A percentile compares a stretch with the other conserved stretches of the same genome.
Evolutionary conservation across 2,888 invertebrate genomes (phyloP).

Genomic region (Catocala sponsa): DNA sequence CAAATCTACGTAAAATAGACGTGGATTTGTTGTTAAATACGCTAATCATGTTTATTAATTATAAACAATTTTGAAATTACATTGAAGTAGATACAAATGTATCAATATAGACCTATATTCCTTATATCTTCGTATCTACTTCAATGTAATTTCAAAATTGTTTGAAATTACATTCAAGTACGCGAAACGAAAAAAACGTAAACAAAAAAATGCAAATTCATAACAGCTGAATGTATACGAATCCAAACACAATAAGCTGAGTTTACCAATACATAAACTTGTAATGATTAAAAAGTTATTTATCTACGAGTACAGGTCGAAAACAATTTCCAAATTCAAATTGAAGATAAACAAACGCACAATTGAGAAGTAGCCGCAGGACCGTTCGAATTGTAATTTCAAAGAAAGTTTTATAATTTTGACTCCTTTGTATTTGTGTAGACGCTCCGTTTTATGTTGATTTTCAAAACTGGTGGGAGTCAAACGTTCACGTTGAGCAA

Average conservation of each 20-base stretch:
- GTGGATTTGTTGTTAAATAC: too few species aligned
- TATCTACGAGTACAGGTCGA: constrained; percentile 39
- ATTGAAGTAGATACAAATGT: too few species aligned
- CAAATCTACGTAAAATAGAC: too few species aligned
- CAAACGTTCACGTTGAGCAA: constrained; percentile 77
- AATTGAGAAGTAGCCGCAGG: constrained; percentile 45
- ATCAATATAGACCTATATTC: too few species aligned
- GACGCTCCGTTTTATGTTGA: constrained; percentile 77
- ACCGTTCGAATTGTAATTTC: constrained; percentile 48
- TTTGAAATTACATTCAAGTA: too few species aligned
- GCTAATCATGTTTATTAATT: too few species aligned
- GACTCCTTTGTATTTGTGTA: constrained; percentile 71
- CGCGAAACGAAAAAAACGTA: too few species aligned
- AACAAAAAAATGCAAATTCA: too few species aligned
- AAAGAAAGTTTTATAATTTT: constrained; percentile 70
- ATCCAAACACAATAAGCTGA: constrained; percentile 18
- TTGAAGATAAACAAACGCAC: constrained; percentile 52
- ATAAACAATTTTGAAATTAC: too few species aligned
- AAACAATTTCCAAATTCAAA: constrained; percentile 57
- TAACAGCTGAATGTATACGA: constrained; percentile 2
- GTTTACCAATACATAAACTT: constrained; percentile 39
- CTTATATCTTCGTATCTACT: too few species aligned
- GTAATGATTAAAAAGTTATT: constrained; percentile 43
- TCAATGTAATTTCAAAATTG: too few species aligned
- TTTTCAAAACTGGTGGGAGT: constrained; percentile 80